Base-by-base conservation (phyloP, 2,113 vertebrate genomes). In the Plecotus auritus region DNA sequence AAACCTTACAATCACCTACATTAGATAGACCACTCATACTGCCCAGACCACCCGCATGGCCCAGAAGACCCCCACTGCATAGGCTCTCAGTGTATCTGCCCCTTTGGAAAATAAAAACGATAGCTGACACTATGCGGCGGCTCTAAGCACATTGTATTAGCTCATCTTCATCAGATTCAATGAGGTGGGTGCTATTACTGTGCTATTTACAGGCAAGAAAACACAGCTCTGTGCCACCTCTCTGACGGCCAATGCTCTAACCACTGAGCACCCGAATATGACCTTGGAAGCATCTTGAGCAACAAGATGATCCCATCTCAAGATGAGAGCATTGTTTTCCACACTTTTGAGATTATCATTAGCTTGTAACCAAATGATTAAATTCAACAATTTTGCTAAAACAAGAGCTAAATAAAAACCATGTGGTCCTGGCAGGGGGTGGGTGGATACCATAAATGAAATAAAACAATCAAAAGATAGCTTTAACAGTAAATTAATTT, bases 51-150 rank as follows among this genome's bases (percentile, higher is more conserved):
- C 30, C 12, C 56, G 3, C 10, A 0, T 17, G 14, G 47, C 30
- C 2, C 0, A 0, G 66, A 45, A 1, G 37, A 11, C 74, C 76
- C 13, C 28, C 28, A 0, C 22, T 32, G 49, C 37, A 0, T 42
- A 18, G 72, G 16, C 37, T 45, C 22, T 56, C 73, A 4, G 49
- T 1, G 20, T 35, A 23, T 30, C 9, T 22, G 23, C 37, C 49
- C 11, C 23, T 35, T 59, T 30, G 11, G 83, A 35, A 69, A 35
- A 11, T 4, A 32, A 8, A 45, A 5, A 16, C 7, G 42, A 30
- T 23, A 47, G 61, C 16, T 14, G 12, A 37, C 37, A 5, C 47
- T 1, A 30, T 30, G 59, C 73, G 11, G 16, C 8, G 32, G 40
- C 17, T 61, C 40, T 14, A 30, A 47, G 30, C 66, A 35, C 7